These are phyloP conservation scores for Myotis brandtii DNA, from an alignment of 2,113 vertebrate genomes.

Conservation along the genomic window DNA sequence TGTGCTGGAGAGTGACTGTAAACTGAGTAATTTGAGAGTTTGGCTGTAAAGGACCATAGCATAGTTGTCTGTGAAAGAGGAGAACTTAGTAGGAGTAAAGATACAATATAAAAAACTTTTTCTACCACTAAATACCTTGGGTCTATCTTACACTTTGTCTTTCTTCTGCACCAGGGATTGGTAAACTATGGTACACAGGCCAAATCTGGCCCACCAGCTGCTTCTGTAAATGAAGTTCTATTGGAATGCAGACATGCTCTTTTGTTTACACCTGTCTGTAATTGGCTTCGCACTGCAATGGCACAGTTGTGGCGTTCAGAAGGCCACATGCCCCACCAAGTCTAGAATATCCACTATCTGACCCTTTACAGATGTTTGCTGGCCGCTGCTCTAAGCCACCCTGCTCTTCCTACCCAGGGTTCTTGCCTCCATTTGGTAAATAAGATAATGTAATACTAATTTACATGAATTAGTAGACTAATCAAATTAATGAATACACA, in stretches of 20 bases:
- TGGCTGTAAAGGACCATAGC: not conserved
- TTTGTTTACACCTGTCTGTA: not conserved
- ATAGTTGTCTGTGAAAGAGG: not conserved
- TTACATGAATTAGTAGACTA: not conserved
- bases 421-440: not conserved
- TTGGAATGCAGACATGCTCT: fast-evolving
- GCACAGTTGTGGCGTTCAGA: too few relatives aligned
- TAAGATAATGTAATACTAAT: not conserved
- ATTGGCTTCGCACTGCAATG: fast-evolving
- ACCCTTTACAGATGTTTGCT: not conserved
- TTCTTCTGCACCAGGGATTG: not conserved
- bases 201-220: fast-evolving
- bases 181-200: too few relatives aligned
- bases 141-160: not conserved
- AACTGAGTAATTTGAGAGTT: not conserved
- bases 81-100: not conserved
- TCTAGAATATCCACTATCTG: not conserved
- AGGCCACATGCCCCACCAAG: not conserved
- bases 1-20: not conserved
- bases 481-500: not conserved
- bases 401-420: not conserved
- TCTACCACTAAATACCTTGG: too few relatives aligned
- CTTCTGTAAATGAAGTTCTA: too few relatives aligned
- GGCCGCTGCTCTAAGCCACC: not conserved
- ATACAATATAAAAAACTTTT: not conserved